phyloP scores from a whole-genome alignment of 2,113 vertebrate species.

The Nansenia antarctica region DNA sequence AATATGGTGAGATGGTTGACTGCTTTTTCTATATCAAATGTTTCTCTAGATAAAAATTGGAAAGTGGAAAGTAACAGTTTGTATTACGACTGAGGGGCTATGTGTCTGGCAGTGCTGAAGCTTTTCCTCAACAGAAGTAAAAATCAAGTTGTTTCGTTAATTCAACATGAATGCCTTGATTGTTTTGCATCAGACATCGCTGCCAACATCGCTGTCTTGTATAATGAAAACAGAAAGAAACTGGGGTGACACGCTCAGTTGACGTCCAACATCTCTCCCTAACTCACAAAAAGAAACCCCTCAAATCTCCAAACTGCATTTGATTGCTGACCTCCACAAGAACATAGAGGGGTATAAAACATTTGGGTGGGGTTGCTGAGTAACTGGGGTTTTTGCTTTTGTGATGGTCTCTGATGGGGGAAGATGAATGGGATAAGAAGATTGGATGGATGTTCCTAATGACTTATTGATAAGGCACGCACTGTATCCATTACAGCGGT shows the following conservation, averaged over 20 bases:
- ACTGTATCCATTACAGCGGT: too few species aligned
- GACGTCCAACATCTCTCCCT: slow-evolving; percentile 38
- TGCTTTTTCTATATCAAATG: slow-evolving; percentile 14
- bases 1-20: background rate
- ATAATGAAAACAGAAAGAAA: slow-evolving; percentile 42
- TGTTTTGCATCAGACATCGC: slow-evolving; percentile 21
- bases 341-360: background rate
- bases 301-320: background rate
- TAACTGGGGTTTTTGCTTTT: too few species aligned
- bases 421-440: background rate
- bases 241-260: slow-evolving; percentile 34
- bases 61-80: slow-evolving; percentile 31
- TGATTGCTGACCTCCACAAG: slow-evolving; percentile 3
- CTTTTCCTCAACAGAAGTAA: slow-evolving; percentile 18
- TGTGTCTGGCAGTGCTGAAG: slow-evolving; percentile 25
- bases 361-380: background rate
- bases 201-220: slow-evolving; percentile 41
- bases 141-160: slow-evolving; percentile 42
- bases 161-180: slow-evolving; percentile 41
- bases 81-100: slow-evolving; percentile 1
- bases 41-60: too few species aligned
- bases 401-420: background rate
- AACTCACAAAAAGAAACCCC: background rate
- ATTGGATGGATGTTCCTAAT: background rate
- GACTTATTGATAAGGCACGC: too few species aligned